phyloP scores from a whole-genome alignment of 2,113 vertebrate species.

The Clarias batrachus region DNA sequence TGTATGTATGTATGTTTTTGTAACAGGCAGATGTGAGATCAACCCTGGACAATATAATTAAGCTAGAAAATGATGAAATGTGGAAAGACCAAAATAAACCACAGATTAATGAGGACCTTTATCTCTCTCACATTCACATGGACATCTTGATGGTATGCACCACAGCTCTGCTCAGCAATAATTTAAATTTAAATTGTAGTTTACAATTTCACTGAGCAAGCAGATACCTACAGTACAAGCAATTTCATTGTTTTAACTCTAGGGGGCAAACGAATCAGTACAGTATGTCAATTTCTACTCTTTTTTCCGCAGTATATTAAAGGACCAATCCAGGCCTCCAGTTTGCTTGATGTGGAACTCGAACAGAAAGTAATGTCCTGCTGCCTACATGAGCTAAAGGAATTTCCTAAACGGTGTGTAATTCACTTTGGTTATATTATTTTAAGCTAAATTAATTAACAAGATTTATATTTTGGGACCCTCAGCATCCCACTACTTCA shows the following conservation, averaged over 20 bases:
- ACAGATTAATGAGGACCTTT: slow-evolving; percentile 55
- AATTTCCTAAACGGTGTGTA: slow-evolving; percentile 66
- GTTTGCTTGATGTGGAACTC: slow-evolving; percentile 59
- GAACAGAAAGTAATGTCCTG: slow-evolving; percentile 53
- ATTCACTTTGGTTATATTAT: background rate
- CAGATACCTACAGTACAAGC: background rate
- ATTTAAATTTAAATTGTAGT: background rate
- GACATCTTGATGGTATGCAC: slow-evolving; percentile 68
- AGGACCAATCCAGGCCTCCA: background rate
- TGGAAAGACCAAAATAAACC: slow-evolving; percentile 56
- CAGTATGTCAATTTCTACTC: background rate
- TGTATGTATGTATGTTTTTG: background rate
- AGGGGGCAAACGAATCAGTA: slow-evolving; percentile 43
- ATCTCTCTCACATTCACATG: slow-evolving; percentile 61
- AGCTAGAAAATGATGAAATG: slow-evolving; percentile 57
- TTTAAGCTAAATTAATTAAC: background rate
- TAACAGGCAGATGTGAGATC: slow-evolving; percentile 61
- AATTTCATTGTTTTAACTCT: background rate
- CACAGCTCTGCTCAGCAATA: background rate
- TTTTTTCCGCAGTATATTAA: slow-evolving; percentile 56
- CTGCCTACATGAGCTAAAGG: slow-evolving; percentile 62
- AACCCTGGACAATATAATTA: slow-evolving; percentile 51
- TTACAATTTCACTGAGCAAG: background rate
- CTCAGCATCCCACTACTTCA: background rate
- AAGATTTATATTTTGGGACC: no score